Conservation (phyloP, 92 coral and sea anemone genomes). For the Porites divaricata region DNA sequence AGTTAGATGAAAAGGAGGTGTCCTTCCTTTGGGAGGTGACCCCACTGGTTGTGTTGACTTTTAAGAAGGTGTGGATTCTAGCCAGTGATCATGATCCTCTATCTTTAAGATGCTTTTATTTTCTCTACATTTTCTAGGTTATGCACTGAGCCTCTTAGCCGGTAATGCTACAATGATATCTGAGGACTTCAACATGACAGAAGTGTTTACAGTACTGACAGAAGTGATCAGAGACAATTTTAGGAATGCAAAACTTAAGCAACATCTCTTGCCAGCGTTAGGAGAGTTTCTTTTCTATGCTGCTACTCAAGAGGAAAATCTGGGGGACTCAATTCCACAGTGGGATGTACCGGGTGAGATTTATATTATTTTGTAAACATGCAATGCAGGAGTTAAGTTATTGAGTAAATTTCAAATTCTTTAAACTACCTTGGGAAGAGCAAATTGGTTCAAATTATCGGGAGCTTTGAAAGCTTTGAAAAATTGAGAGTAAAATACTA, state of each 20-base stretch:
- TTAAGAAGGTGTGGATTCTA: too few species aligned
- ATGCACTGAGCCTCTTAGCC: slow-evolving; percentile 86
- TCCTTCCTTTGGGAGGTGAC: too few species aligned
- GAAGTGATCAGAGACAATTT: slow-evolving; percentile 97
- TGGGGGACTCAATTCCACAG: slow-evolving; percentile 68
- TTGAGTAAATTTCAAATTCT: too few species aligned
- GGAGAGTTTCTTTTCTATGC: slow-evolving; percentile 99
- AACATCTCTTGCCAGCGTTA: slow-evolving; percentile 88
- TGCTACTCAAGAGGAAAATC: slow-evolving; percentile 96
- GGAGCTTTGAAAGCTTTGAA: too few species aligned
- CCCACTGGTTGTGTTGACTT: too few species aligned
- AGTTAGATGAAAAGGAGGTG: too few species aligned
- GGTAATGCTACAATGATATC: slow-evolving; percentile 95
- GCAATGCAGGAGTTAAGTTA: too few species aligned
- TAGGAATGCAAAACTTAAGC: slow-evolving; percentile 90
- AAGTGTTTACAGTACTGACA: slow-evolving; percentile 86
- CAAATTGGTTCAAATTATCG: too few species aligned
- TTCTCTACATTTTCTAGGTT: slow-evolving; percentile 48
- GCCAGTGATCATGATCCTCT: too few species aligned
- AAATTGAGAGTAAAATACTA: too few species aligned
- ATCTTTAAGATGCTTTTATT: background rate
- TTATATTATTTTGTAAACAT: background rate
- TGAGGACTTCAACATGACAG: slow-evolving; percentile 94
- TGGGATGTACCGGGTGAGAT: slow-evolving; percentile 97
- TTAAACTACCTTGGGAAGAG: too few species aligned